These are phyloP conservation scores for Mylabris phalerata DNA, from an alignment of 1,140 invertebrate species.

Conservation along the genomic window DNA sequence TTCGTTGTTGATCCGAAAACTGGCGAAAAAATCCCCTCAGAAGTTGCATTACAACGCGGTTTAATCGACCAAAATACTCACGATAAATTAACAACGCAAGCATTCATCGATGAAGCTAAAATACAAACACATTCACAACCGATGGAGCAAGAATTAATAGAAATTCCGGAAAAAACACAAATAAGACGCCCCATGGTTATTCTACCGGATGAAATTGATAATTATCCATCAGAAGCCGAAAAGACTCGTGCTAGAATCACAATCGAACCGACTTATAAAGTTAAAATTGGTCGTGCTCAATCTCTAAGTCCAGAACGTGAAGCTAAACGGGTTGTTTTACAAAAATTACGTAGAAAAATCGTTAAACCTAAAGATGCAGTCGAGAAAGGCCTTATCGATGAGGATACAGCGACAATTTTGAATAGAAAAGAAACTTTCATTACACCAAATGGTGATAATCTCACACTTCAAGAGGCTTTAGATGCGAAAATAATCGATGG, in stretches of 20 bases:
- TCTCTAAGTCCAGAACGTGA: conserved; percentile 51
- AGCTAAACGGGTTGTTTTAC: conserved; percentile 63
- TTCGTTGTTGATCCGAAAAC: conserved; percentile 73
- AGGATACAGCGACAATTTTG: conserved; percentile 63
- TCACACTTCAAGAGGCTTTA: conserved; percentile 71
- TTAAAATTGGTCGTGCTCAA: conserved; percentile 54
- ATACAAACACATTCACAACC: background rate
- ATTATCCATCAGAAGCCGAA: conserved; percentile 48
- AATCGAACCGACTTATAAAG: conserved; percentile 61
- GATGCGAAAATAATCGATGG: conserved; percentile 67
- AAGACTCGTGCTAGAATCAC: conserved; percentile 52
- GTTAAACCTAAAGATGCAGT: conserved; percentile 64
- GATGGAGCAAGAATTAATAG: background rate
- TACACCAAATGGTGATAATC: conserved; percentile 50
- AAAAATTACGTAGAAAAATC: conserved; percentile 69
- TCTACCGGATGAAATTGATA: conserved; percentile 12
- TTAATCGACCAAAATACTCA: conserved; percentile 59
- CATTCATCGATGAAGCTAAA: conserved; percentile 21
- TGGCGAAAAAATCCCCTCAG: conserved; percentile 64
- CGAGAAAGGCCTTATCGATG: conserved; percentile 66
- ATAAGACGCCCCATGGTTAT: no score
- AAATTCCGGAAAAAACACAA: background rate
- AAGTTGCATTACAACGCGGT: conserved; percentile 73
- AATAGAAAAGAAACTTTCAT: conserved; percentile 50
- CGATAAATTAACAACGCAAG: conserved; percentile 48